Evolutionary conservation across 2,888 invertebrate species (phyloP), one percentile per base, ranked within the genome.

Genomic region (Ormyrus rosae): DNA sequence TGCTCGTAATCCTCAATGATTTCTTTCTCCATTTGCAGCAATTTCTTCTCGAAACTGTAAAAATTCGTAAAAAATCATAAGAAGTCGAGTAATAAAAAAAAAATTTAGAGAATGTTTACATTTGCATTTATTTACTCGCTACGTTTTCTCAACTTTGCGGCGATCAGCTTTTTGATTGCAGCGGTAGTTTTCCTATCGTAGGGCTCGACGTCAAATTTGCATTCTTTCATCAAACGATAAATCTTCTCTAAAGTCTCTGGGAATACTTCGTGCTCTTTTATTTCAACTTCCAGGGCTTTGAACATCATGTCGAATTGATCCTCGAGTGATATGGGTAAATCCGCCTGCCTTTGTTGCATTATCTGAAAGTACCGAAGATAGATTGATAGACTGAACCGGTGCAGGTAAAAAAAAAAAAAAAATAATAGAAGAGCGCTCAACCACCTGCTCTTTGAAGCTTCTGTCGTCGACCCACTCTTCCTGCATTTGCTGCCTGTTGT

Each of bases 301-400:
- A 93, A 87, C 87, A 95, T 91, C 82, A 92, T 91, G 9, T 83
- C 74, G 81, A 93, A 92, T 89, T 95, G 95, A 68, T 93, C 91
- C 83, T 95, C 95, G 0, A 95, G 94, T 81, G 93, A 92, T 9
- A 93, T 91, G 0, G 95, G 94, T 63, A 92, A 84, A 77, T 93
- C 92, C 0, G 95, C 94, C 89, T 94, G 34, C 4, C 45, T 19
- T 60, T 71, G 4, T 34, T 4, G 34, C 34, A 34, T 34, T 34
- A 34, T 34, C 34, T 34, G 34, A 34, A 34, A 34, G 34, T 3
- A 34, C 34, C 34, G 34, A 34, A 34, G 34, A 34, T 34, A 34
- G 0, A 34, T 34, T 34, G 34, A 34, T 3, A 34, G 34, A 34
- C 34, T 34, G 34, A 34, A 34, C 34, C 4, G 3, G 3, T 34